phyloP scores from a whole-genome alignment of 2,888 invertebrate species.

The Drosophila mulleri region DNA sequence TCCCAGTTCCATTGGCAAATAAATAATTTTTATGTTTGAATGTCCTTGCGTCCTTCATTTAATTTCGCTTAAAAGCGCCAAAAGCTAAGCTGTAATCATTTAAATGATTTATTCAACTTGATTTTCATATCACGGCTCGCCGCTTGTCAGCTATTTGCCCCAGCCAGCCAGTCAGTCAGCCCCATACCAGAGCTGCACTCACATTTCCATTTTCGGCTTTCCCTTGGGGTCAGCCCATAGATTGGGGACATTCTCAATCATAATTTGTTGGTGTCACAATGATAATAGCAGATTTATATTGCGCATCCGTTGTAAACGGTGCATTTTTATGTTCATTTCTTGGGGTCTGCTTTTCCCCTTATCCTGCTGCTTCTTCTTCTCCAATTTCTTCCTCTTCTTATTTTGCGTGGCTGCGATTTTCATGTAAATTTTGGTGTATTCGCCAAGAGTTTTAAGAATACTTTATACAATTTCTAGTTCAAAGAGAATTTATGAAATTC shows the following conservation, averaged over 20 bases:
- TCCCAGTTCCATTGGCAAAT: slow-evolving; percentile 65
- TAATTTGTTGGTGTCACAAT: slow-evolving; percentile 81
- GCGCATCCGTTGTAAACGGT: slow-evolving; percentile 65
- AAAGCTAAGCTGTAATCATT: slow-evolving; percentile 81
- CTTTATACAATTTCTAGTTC: neutral
- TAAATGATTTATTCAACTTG: slow-evolving; percentile 80
- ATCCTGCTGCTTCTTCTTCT: neutral
- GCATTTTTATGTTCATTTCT: slow-evolving; percentile 51
- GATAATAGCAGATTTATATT: slow-evolving; percentile 80
- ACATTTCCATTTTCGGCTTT: slow-evolving; percentile 9
- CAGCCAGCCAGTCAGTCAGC: neutral
- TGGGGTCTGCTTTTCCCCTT: neutral
- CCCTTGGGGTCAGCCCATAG: slow-evolving; percentile 43
- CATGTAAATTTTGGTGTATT: slow-evolving; percentile 3
- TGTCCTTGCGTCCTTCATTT: slow-evolving; percentile 65
- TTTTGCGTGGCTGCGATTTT: neutral
- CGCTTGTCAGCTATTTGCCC: slow-evolving; percentile 52
- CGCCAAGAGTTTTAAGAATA: neutral
- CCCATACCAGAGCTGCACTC: neutral
- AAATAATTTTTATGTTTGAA: slow-evolving; percentile 78
- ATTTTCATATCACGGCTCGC: slow-evolving; percentile 75
- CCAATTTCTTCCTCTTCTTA: neutral
- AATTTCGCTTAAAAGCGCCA: slow-evolving; percentile 81
- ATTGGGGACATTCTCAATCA: slow-evolving; percentile 73
- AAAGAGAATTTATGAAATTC: slow-evolving; percentile 7